These are phyloP conservation scores for Aurelia sp. DNA, from an alignment of 30 jellyfish, hydroid and myxozoan genomes.

Conservation along the genomic window DNA sequence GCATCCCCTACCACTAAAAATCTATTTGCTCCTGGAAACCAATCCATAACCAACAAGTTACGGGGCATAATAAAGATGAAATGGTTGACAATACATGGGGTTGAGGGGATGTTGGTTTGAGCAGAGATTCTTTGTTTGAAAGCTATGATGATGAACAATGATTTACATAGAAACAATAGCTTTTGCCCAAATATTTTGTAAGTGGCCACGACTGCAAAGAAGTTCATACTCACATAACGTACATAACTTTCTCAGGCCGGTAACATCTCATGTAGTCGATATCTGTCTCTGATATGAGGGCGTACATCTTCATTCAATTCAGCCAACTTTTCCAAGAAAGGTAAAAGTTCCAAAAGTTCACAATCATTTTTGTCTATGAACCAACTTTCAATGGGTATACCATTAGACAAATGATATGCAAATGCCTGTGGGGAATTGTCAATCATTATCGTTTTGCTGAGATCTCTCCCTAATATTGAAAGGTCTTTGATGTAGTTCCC, in stretches of 20 bases:
- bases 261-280: slow-evolving; percentile 94
- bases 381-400: slow-evolving; percentile 99
- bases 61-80: no score
- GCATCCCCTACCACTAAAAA: no score
- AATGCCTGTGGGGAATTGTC: slow-evolving; percentile 99
- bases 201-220: no score
- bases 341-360: slow-evolving; percentile 90
- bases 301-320: slow-evolving; percentile 95
- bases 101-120: no score
- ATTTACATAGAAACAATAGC: no score
- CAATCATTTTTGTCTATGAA: slow-evolving; percentile 96
- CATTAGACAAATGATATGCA: slow-evolving; percentile 97
- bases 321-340: slow-evolving; percentile 92
- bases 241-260: slow-evolving; percentile 69
- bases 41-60: no score
- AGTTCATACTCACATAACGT: no score
- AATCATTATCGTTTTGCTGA: slow-evolving; percentile 88
- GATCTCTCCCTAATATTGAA: slow-evolving; percentile 92
- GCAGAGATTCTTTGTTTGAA: no score
- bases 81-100: no score
- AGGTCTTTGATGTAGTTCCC: slow-evolving; percentile 98
- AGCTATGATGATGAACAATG: no score
- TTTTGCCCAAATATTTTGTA: no score
- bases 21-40: no score
- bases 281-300: slow-evolving; percentile 97